Base-by-base conservation (phyloP, 2,888 invertebrate genomes). In the Osmoderma eremita region DNA sequence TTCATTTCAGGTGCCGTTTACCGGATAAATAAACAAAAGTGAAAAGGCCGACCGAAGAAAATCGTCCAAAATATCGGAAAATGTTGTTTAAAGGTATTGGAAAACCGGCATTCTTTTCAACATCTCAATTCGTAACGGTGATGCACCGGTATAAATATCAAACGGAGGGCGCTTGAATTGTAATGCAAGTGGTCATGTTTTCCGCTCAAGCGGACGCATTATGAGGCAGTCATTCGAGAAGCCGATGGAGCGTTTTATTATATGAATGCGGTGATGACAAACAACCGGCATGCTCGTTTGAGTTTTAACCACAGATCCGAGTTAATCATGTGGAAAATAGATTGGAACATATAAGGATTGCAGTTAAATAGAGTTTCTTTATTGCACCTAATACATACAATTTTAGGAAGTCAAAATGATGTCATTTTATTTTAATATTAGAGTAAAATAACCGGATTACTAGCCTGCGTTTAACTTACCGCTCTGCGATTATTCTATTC, bases 211-310 rank as follows among this genome's bases (percentile, higher is more conserved):
- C 45, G 22, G 22, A 13, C 64, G 56, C 61, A 69, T 71, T 71
- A 68, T 69, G 30, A 53, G 13, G 50, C 62, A 56, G 38, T 71
- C 67, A 68, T 63, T 69, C 69, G 69, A 69, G 67, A 71, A 67
- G 56, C 68, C 75, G 63, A 70, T 67, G 69, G 65, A 70, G 69
- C 71, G 70, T 76, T 76, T 75, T 76, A 76, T 76, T 74, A 70
- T 71, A 71, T 74, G 71, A 74, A 75, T 75, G 71, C 72, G 71
- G 73, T 73, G 75, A 75, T 75, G 75, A 75, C 76, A 73, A 75
- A 71, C 68, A 69, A 75, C 72, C 73, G 73, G 74, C 72, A 73
- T 72, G 73, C 72, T 67, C 72, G 71, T 73, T 73, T 73, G 74
- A 71, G 73, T 71, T 74, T 75, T 75, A 73, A 75, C 75, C 75